Percentiles rank a stretch among this genome's conserved stretches.
These are phyloP conservation scores for Channa maculata DNA, from an alignment of 2,113 vertebrate species.

Conservation along the genomic window DNA sequence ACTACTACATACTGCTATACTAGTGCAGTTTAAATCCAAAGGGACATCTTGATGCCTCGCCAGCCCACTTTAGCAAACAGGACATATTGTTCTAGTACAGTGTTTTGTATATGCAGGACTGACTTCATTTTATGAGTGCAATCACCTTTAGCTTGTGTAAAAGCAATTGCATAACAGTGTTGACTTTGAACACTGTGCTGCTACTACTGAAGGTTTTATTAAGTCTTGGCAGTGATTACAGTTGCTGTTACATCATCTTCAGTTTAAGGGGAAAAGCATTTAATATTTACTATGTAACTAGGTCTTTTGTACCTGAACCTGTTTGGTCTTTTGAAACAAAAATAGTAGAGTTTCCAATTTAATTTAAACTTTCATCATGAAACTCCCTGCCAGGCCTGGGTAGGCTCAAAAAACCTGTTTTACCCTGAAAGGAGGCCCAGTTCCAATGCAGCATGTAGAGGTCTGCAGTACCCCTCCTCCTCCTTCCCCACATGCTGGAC, in stretches of 20 bases:
- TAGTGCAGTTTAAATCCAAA: too few relatives aligned
- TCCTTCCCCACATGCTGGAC: conserved; percentile 40
- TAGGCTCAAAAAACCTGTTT: conserved; percentile 64
- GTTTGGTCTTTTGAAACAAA: conserved; percentile 57
- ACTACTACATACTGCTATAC: too few relatives aligned
- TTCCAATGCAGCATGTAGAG: conserved; percentile 55
- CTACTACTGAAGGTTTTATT: conserved; percentile 39
- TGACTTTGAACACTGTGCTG: conserved; percentile 52
- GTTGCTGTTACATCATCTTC: conserved; percentile 24
- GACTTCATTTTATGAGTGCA: conserved; percentile 30
- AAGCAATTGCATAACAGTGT: conserved; percentile 20
- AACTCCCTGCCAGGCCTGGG: conserved; percentile 59
- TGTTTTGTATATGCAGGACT: conserved; percentile 2
- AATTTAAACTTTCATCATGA: conserved; percentile 73
- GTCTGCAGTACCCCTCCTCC: conserved; percentile 40
- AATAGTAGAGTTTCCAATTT: conserved; percentile 51
- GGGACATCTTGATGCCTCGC: conserved; percentile 6
- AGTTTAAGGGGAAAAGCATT: conserved; percentile 37
- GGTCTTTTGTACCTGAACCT: conserved; percentile 55
- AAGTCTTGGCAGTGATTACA: conserved; percentile 34
- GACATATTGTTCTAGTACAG: not conserved
- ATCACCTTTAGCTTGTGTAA: conserved; percentile 21
- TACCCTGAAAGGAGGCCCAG: conserved; percentile 73
- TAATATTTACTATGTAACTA: conserved; percentile 64
- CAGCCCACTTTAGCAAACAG: not conserved